Base-by-base conservation (phyloP, 2,888 invertebrate species). In the Myopa tessellatipennis region DNA sequence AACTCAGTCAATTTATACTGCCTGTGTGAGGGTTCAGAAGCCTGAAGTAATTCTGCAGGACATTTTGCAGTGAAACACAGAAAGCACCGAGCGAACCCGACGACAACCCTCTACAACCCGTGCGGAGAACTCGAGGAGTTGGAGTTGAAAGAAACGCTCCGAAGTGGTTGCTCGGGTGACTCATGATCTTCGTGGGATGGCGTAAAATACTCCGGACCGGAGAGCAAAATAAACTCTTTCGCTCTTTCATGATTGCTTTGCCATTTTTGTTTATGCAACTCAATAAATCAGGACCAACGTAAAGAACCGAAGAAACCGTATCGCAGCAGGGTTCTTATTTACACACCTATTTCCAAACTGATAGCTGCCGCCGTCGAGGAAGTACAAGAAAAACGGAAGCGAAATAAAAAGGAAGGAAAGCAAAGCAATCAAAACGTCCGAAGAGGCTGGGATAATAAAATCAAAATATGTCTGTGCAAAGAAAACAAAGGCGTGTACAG, bases 251-350 rank as follows among this genome's bases (percentile, higher is more conserved):
- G 86, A 87, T 86, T 87, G 85, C 84, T 84, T 84, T 86, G 86
- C 87, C 86, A 84, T 84, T 86, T 85, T 85, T 85, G 85, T 87
- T 87, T 86, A 87, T 86, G 85, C 85, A 86, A 86, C 85, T 87
- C 88, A 85, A 87, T 87, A 87, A 87, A 87, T 87, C 88, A 87
- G 85, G 82, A 79, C 73, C 85, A 38, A 80, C 79, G 82, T 55
- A 45, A 45, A 45, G 45, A 6, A 45, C 45, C 2, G 45, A 45
- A 45, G 10, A 4, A 6, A 55, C 55, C 55, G 5, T 55, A 4
- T 55, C 55, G 55, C 4, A 5, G 16, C 4, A 45, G 5, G 14
- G 10, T 55, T n/a, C 5, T 55, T n/a, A 12, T 55, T 0, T 1
- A n/a, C 16, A 0, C 16, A 12, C 14, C 4, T 12, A 55, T 10